phyloP scores from a whole-genome alignment of 2,888 invertebrate species.

The Brachylomia viminalis region DNA sequence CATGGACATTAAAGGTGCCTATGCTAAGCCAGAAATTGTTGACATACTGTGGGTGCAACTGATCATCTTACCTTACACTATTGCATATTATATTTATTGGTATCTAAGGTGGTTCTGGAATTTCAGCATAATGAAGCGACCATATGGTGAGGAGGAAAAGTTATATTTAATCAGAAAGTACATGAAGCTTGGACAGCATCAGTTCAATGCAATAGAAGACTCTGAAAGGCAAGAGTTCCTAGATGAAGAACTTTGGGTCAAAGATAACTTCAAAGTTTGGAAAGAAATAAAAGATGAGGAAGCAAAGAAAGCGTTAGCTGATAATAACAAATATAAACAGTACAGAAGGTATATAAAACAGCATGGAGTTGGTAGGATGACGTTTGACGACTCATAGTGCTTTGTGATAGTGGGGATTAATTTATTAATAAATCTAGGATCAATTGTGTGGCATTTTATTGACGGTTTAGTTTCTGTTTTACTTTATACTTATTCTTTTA shows the following conservation, averaged over 20 bases:
- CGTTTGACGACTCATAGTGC: constrained; percentile 94
- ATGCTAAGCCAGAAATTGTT: constrained; percentile 94
- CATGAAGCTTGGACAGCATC: constrained; percentile 93
- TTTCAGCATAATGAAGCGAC: constrained; percentile 93
- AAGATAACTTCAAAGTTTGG: constrained; percentile 95
- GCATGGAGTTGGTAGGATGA: constrained; percentile 96
- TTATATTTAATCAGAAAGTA: constrained; percentile 95
- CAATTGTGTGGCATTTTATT: constrained; percentile 53
- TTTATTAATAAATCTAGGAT: constrained; percentile 60
- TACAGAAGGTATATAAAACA: constrained; percentile 97
- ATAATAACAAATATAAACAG: constrained; percentile 96
- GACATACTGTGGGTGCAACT: constrained; percentile 97
- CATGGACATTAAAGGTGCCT: constrained; percentile 98
- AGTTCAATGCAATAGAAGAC: constrained; percentile 94
- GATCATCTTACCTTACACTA: constrained; percentile 94
- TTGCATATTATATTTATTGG: constrained; percentile 93
- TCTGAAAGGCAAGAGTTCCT: constrained; percentile 93
- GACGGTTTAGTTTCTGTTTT: constrained; percentile 45
- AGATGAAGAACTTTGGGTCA: constrained; percentile 94
- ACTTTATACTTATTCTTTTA: constrained; percentile 43
- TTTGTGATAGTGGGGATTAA: constrained; percentile 49
- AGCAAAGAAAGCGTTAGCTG: constrained; percentile 95
- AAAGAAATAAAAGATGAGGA: constrained; percentile 96
- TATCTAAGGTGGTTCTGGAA: constrained; percentile 95
- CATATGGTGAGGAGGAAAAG: constrained; percentile 96